phyloP scores from a whole-genome alignment of 2,888 invertebrate species.

The Biston betularia region DNA sequence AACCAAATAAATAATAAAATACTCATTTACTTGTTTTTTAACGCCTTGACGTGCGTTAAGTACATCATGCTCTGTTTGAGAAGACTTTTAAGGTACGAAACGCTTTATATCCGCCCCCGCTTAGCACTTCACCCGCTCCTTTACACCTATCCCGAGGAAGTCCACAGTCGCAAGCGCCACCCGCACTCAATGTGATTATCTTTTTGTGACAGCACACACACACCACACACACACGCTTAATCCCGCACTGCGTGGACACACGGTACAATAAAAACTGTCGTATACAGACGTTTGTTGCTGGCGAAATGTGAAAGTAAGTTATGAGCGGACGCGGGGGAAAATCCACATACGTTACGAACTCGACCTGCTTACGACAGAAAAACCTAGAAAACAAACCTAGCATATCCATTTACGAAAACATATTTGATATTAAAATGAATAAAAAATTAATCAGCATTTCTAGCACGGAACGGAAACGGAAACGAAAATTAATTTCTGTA shows the following conservation, averaged over 20 bases:
- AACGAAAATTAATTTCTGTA: too few relatives aligned
- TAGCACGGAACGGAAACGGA: too few relatives aligned
- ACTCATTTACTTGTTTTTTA: too few relatives aligned
- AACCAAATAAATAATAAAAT: too few relatives aligned
- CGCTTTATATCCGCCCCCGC: conserved; percentile 9
- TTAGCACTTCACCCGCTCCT: neutral
- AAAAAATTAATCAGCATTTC: too few relatives aligned
- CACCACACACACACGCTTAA: conserved; percentile 46
- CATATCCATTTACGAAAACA: too few relatives aligned
- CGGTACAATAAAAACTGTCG: conserved; percentile 57
- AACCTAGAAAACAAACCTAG: too few relatives aligned
- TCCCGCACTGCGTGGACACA: conserved; percentile 37
- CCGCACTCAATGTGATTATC: conserved; percentile 50
- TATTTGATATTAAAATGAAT: too few relatives aligned
- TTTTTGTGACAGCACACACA: conserved; percentile 51
- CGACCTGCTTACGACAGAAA: too few relatives aligned
- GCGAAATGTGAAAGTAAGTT: conserved; percentile 26
- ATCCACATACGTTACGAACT: neutral
- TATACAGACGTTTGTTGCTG: conserved; percentile 53
- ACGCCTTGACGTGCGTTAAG: too few relatives aligned
- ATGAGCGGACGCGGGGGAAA: conserved; percentile 6
- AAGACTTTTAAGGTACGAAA: neutral
- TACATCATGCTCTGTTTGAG: too few relatives aligned
- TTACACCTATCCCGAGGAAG: conserved; percentile 22
- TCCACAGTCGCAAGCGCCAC: conserved; percentile 35